These are phyloP conservation scores for Synanthedon andrenaeformis DNA, from an alignment of 2,888 invertebrate species.

Conservation along the genomic window DNA sequence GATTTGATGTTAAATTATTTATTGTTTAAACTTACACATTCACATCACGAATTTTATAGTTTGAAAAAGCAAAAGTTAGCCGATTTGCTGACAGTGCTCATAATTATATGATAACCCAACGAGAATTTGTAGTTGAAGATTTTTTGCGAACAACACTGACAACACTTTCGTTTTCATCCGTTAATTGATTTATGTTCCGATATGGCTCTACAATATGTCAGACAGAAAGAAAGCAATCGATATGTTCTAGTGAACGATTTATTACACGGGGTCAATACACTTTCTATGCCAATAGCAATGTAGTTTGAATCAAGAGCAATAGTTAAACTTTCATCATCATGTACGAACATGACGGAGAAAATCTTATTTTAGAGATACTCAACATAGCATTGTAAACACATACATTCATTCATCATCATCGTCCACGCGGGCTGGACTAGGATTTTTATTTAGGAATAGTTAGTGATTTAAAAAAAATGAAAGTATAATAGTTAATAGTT, in stretches of 20 bases:
- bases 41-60: too few species aligned
- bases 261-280: conserved; percentile 20
- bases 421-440: too few species aligned
- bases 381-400: too few species aligned
- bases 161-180: conserved; percentile 41
- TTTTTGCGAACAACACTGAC: background rate
- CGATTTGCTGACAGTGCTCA: too few species aligned
- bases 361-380: background rate
- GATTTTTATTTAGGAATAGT: too few species aligned
- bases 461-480: too few species aligned
- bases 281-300: conserved; percentile 21
- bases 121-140: background rate
- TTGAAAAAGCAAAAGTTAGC: too few species aligned
- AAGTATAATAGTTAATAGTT: too few species aligned
- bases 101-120: background rate
- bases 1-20: too few species aligned
- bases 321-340: background rate
- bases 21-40: too few species aligned
- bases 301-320: background rate
- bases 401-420: too few species aligned
- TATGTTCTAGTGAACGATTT: conserved; percentile 3
- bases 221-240: conserved; percentile 27
- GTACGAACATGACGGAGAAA: background rate
- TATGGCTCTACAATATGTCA: conserved; percentile 23
- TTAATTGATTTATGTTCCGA: conserved; percentile 57